Percentiles rank a stretch among this genome's conserved stretches.
These are phyloP conservation scores for Toxostoma redivivum DNA, from an alignment of 2,113 vertebrate genomes.

Conservation along the genomic window DNA sequence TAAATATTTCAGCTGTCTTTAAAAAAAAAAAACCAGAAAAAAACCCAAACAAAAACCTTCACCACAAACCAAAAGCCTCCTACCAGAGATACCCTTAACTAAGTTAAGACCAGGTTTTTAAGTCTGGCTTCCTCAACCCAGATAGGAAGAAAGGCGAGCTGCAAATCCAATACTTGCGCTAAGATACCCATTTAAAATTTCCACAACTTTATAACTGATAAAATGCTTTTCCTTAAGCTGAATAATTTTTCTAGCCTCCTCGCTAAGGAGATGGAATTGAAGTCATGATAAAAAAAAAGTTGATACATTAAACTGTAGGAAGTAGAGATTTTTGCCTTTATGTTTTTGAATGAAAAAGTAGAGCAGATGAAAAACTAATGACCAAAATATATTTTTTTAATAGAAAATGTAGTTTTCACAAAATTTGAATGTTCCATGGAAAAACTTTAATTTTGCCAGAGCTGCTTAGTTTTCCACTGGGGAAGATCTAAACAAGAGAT, in stretches of 20 bases:
- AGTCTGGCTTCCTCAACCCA: background rate
- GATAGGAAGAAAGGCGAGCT: conserved; percentile 10
- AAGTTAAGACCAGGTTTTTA: background rate
- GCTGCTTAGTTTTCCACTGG: conserved; percentile 10
- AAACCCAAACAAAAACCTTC: background rate
- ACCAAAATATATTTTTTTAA: background rate
- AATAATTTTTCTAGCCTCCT: conserved; percentile 33
- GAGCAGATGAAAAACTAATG: background rate
- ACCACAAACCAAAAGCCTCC: background rate
- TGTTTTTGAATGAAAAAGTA: background rate
- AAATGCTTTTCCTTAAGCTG: conserved; percentile 41
- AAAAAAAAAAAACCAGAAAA: background rate
- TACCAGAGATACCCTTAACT: background rate
- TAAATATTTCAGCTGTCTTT: background rate
- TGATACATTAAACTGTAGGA: background rate
- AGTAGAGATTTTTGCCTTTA: background rate
- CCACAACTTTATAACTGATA: conserved; percentile 37
- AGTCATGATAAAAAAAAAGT: background rate
- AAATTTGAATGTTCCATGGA: conserved; percentile 47
- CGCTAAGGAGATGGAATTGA: background rate
- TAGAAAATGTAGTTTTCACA: conserved; percentile 8
- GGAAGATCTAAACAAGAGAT: conserved; percentile 32
- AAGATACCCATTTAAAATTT: conserved; percentile 44
- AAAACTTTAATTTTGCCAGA: conserved; percentile 46
- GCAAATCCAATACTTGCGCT: background rate